Conservation (phyloP, 2,113 vertebrate species). For the Heterocephalus glaber region DNA sequence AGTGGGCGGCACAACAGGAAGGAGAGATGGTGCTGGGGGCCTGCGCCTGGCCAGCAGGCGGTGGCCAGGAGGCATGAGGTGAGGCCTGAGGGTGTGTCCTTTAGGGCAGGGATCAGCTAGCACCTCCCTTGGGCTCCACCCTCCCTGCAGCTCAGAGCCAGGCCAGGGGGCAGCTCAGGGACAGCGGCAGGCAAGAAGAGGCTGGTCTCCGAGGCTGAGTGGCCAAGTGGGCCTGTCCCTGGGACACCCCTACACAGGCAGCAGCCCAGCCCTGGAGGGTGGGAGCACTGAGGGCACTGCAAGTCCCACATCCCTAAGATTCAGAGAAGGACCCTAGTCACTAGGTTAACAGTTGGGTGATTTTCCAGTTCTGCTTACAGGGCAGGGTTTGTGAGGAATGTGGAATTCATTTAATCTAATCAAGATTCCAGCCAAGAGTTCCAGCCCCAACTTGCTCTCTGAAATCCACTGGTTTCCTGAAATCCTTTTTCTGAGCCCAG, state of each 20-base stretch:
- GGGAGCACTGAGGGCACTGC: too few relatives aligned
- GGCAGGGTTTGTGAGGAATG: fast-evolving
- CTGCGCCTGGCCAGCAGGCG: not conserved
- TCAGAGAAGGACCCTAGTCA: not conserved
- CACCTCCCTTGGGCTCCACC: fast-evolving
- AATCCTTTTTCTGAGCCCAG: not conserved
- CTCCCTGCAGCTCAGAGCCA: not conserved
- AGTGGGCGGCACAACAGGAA: not conserved
- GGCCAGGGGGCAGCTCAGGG: not conserved
- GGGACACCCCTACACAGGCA: not conserved
- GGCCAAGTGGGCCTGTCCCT: not conserved
- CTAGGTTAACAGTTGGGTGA: too few relatives aligned
- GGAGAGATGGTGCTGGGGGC: not conserved
- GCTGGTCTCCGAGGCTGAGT: not conserved
- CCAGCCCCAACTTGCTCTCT: not conserved
- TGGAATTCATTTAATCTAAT: fast-evolving
- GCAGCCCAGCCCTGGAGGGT: not conserved
- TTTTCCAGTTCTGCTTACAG: not conserved
- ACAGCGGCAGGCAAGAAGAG: not conserved
- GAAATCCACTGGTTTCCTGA: not conserved
- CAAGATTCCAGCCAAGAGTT: too few relatives aligned
- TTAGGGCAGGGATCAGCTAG: not conserved
- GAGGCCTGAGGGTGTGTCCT: not conserved
- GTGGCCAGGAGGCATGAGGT: not conserved
- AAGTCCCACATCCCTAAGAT: not conserved